phyloP scores from a whole-genome alignment of 2,797 vertebrate species.

The Takifugu rubripes region DNA sequence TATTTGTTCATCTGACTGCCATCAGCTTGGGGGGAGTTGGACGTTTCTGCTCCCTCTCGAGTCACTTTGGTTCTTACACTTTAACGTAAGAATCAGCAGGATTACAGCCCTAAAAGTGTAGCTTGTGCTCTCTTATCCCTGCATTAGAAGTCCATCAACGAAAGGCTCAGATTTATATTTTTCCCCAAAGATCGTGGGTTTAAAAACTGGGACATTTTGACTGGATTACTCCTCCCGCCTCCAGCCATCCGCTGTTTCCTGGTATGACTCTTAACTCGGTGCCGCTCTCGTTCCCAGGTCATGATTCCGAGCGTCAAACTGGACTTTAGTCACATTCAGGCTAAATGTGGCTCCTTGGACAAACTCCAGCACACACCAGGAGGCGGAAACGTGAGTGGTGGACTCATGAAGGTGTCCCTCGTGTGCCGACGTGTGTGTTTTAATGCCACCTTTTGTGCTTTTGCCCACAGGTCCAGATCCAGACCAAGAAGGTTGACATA shows the following conservation, averaged over 20 bases:
- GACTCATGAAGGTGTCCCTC: slow-evolving; percentile 6
- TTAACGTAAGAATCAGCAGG: background rate
- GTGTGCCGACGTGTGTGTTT: background rate
- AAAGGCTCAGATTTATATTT: background rate
- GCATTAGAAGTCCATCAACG: background rate
- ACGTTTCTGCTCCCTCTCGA: too few relatives aligned
- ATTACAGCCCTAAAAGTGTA: background rate
- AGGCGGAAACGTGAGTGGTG: slow-evolving; percentile 89
- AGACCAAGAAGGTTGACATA: slow-evolving; percentile 92
- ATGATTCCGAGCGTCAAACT: slow-evolving; percentile 81
- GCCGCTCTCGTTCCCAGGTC: slow-evolving; percentile 61
- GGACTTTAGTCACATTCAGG: slow-evolving; percentile 88
- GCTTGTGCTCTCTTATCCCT: slow-evolving; percentile 6
- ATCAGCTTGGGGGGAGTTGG: too few relatives aligned
- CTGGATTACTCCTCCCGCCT: slow-evolving; percentile 23
- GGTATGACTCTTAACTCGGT: slow-evolving; percentile 4
- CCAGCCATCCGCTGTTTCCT: background rate
- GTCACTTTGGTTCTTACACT: slow-evolving; percentile 8
- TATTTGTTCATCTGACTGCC: slow-evolving; percentile 22
- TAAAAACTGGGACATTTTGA: slow-evolving; percentile 31
- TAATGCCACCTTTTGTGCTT: background rate
- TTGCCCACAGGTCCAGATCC: slow-evolving; percentile 83
- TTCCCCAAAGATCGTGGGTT: slow-evolving; percentile 13
- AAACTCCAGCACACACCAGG: slow-evolving; percentile 87
- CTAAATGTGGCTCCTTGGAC: slow-evolving; percentile 92